Evolutionary conservation across 2,113 vertebrate genomes (phyloP).

Genomic region (Columba livia): DNA sequence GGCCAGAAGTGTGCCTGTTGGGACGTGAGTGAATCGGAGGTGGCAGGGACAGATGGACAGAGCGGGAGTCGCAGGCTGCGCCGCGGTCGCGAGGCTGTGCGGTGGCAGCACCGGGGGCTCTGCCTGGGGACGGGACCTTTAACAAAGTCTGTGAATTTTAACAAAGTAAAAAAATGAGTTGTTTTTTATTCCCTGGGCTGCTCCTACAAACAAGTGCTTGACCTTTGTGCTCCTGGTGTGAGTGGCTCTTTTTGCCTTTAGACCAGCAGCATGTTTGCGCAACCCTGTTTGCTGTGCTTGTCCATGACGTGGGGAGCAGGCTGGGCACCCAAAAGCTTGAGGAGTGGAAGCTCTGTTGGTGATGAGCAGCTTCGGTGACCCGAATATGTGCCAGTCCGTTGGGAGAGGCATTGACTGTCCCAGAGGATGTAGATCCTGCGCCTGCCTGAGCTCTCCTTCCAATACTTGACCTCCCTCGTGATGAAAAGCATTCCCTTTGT

Average conservation of each 20-base stretch:
- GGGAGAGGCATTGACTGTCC: neutral
- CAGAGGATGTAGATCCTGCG: neutral
- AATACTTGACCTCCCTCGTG: neutral
- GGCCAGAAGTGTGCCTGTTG: neutral
- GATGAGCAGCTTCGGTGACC: neutral
- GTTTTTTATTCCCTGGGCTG: neutral
- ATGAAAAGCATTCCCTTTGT: rapidly evolving
- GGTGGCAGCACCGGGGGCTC: neutral
- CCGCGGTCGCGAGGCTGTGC: rapidly evolving
- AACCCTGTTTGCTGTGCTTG: rapidly evolving
- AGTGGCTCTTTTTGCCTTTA: neutral
- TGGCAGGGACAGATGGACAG: conserved; percentile 22
- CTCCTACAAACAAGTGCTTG: neutral
- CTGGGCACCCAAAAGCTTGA: neutral
- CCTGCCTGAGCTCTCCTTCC: neutral
- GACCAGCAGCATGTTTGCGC: neutral
- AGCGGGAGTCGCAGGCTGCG: neutral
- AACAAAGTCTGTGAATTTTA: neutral
- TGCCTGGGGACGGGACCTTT: neutral
- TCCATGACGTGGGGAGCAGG: neutral
- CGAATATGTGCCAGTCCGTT: neutral
- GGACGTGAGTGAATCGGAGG: neutral
- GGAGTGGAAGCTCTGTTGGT: neutral
- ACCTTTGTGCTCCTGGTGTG: neutral
- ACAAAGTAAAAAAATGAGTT: neutral